Base-by-base conservation (phyloP, 2,113 vertebrate genomes). In the Edolisoma coerulescens region DNA sequence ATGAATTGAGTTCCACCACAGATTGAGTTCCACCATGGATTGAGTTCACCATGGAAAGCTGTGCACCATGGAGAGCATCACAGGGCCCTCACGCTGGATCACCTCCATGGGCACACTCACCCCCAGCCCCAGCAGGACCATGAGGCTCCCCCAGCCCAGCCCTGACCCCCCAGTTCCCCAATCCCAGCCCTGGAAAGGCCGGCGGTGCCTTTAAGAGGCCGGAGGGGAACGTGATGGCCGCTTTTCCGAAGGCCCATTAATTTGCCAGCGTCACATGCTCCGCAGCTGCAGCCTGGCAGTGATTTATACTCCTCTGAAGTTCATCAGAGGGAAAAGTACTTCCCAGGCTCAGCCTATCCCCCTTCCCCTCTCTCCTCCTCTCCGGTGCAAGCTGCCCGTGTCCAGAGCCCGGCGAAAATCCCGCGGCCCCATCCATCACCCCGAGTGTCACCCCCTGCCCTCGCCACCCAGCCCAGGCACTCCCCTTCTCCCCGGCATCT, bases 281-380 rank as follows among this genome's bases (percentile, higher is more conserved):
- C 71, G 11, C 94, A 95, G 96, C 92, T 95, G 95, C 94, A 95
- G 95, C 95, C 87, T 89, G 96, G 93, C 94, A 96, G 93, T 91
- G 96, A 97, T 97, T 95, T 97, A 97, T 90, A 60, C 28, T 35
- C 70, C 87, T 82, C 96, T 96, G 82, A 96, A 96, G 95, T 92
- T 96, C 96, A 94, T 89, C 78, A 85, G 90, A 95, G 96, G 91
- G 69, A 94, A 95, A 92, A 91, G 86, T 61, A 89, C 82, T 95
- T 96, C 90, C 77, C 95, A 96, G 90, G 90, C 90, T 2, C 83
- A 47, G 86, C 23, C 3, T 73, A 61, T 70, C 39, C 75, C 75
- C 53, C 21, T 68, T 73, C 68, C 79, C 65, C 35, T 26, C 78
- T 50, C 79, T 54, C 22, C n/a, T 88, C 54, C 85, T 92, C 79